Percentiles rank a stretch among this genome's conserved stretches.
Evolutionary conservation across 2,888 invertebrate species (phyloP).

Genomic region (Limulus polyphemus): DNA sequence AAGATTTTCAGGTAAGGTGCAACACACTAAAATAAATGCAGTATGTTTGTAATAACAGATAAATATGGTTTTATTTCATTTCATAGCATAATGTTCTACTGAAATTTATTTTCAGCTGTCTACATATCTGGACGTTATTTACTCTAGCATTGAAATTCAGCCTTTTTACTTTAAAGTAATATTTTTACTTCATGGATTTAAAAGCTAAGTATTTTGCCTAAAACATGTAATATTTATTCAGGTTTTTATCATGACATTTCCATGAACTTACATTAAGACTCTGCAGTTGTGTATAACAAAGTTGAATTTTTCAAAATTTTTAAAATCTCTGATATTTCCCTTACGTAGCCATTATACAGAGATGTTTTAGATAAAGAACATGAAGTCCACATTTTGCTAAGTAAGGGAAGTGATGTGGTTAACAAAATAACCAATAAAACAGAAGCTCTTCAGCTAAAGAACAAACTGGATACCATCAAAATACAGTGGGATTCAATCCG

Average conservation of each 20-base stretch:
- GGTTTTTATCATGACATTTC: too few species aligned
- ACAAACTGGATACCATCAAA: conserved; percentile 76
- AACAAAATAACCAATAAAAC: conserved; percentile 36
- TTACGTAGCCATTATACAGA: conserved; percentile 57
- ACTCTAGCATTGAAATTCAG: too few species aligned
- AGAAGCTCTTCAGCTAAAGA: conserved; percentile 51
- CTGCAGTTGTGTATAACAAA: too few species aligned
- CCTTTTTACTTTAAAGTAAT: too few species aligned
- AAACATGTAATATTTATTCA: too few species aligned
- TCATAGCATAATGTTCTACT: not conserved
- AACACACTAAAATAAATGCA: too few species aligned
- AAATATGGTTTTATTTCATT: not conserved
- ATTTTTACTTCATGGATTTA: too few species aligned
- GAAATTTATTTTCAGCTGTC: not conserved
- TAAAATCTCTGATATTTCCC: too few species aligned
- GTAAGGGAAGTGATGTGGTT: conserved; percentile 67
- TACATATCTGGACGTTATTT: too few species aligned
- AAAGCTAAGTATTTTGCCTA: too few species aligned
- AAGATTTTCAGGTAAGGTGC: conserved; percentile 55
- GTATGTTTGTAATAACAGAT: not conserved
- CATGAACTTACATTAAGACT: too few species aligned
- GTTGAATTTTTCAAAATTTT: too few species aligned
- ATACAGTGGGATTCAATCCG: conserved; percentile 83
- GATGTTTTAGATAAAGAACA: conserved; percentile 80
- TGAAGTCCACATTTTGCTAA: conserved; percentile 83